phyloP scores from a whole-genome alignment of 2,113 vertebrate genomes.

The Sinocyclocheilus rhinocerous region DNA sequence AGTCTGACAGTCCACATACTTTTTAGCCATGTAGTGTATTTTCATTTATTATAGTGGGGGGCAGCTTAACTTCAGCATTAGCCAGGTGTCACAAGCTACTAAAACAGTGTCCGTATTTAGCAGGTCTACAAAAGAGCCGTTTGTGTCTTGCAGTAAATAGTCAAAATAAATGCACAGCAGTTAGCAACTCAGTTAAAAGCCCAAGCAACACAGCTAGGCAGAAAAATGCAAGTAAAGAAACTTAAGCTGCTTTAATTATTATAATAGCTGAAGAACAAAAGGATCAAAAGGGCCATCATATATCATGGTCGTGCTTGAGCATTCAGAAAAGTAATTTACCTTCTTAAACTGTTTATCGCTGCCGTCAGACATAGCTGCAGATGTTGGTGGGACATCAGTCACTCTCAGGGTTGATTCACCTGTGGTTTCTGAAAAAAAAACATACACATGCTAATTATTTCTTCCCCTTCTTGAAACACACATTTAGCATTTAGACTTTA shows the following conservation, averaged over 20 bases:
- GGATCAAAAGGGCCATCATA: not conserved
- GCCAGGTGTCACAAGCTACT: not conserved
- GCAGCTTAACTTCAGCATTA: not conserved
- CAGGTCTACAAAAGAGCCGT: not conserved
- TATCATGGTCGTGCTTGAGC: not conserved
- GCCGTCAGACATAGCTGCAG: constrained; percentile 72
- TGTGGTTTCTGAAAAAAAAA: constrained; percentile 80
- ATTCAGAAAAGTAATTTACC: constrained; percentile 73
- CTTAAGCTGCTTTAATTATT: not conserved
- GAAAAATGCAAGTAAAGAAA: not conserved
- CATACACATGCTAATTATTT: not conserved
- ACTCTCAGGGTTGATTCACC: constrained; percentile 87
- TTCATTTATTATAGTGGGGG: not conserved
- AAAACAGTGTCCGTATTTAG: not conserved
- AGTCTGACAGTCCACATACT: not conserved
- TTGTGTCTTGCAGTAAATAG: not conserved
- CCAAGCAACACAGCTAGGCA: not conserved
- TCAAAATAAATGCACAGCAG: not conserved
- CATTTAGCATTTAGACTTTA: not conserved
- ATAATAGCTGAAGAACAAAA: not conserved
- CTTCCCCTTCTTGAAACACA: not conserved
- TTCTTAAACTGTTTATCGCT: constrained; percentile 91
- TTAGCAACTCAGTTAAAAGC: not conserved
- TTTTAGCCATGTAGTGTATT: not conserved
- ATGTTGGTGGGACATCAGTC: constrained; percentile 77